Base-by-base conservation (phyloP, 2,113 vertebrate species). In the Corythoichthys haematopterus region DNA sequence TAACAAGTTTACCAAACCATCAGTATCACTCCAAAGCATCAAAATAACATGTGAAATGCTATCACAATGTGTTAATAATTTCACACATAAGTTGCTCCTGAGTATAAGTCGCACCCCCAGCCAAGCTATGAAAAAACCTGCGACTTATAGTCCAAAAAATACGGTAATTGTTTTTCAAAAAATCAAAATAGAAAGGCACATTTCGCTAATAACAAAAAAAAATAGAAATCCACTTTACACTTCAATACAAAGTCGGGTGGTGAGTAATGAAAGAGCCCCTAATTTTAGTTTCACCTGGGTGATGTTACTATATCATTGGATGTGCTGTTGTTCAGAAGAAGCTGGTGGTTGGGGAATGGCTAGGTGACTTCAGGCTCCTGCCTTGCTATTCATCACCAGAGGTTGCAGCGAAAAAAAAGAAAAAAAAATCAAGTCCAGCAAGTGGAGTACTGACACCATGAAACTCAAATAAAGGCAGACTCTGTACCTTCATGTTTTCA, bases 381-480 rank as follows among this genome's bases (percentile, higher is more conserved):
- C 91, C 89, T 85, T 84, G 87, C 85, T 83, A 85, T 86, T 86
- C 90, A 91, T 89, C 76, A 83, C 76, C 81, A 85, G 69, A 88
- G 88, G 93, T 91, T 88, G 86, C 71, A 69, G 79, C 80, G 88
- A 85, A 11, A 79, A 89, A 87, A 52, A 51, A 20, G 90, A 91
- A 86, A 78, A 76, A 71, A 55, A 55, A 65, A 55, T 38, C 4
- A 72, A 77, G 69, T 43, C 36, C 58, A 45, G 43, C 40, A 48
- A 58, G 53, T 62, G 65, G 60, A 59, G 58, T 60, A 77, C 69
- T 76, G 80, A 75, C 80, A 85, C 85, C 81, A 78, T 77, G 80
- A 48, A 88, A 91, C 92, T 94, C 91, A 91, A 91, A 91, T 90
- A 91, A 89, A 90, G 88, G 92, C 91, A 82, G 87, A 75, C 88